Conservation (phyloP, 2,888 invertebrate genomes). For the Serrognathus titanus region DNA sequence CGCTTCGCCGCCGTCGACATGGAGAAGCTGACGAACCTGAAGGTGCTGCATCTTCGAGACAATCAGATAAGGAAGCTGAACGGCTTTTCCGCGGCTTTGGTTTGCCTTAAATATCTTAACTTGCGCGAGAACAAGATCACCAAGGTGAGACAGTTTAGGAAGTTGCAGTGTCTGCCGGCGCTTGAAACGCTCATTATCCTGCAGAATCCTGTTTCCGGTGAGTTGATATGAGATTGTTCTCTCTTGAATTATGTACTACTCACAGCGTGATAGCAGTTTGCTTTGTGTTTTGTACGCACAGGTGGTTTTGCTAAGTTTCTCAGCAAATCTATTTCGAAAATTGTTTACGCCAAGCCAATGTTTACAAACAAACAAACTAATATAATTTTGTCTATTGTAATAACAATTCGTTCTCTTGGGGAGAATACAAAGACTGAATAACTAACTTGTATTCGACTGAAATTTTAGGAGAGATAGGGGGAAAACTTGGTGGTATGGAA, state of each 20-base stretch:
- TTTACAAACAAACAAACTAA: too few relatives aligned
- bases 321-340: too few relatives aligned
- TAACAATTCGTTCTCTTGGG: too few relatives aligned
- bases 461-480: constrained; percentile 10
- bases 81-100: constrained; percentile 50
- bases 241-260: too few relatives aligned
- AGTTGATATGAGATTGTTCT: background rate
- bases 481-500: constrained; percentile 13
- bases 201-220: constrained; percentile 52
- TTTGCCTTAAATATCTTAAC: constrained; percentile 56
- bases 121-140: constrained; percentile 55
- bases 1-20: constrained; percentile 62
- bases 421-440: too few relatives aligned
- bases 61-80: constrained; percentile 59
- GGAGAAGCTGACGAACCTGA: constrained; percentile 58
- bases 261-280: too few relatives aligned
- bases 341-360: too few relatives aligned
- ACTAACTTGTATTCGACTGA: too few relatives aligned
- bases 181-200: constrained; percentile 54
- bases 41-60: constrained; percentile 68
- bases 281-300: too few relatives aligned
- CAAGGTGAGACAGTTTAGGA: constrained; percentile 54
- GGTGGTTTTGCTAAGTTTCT: too few relatives aligned
- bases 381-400: too few relatives aligned
- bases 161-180: constrained; percentile 50